Base-by-base conservation (phyloP, 2,888 invertebrate genomes). In the Biston stratarius region DNA sequence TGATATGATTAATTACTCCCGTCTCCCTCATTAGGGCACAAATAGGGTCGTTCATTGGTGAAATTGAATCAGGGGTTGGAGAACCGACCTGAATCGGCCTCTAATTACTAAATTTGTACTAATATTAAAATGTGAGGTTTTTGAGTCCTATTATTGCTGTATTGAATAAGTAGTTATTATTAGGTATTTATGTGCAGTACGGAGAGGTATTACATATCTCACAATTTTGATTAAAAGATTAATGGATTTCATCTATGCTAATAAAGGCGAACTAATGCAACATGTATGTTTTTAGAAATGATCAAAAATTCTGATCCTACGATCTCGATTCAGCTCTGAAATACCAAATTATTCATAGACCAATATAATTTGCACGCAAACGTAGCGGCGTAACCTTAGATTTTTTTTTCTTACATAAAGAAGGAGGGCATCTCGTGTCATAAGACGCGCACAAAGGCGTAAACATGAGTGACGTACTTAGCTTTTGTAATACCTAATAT, bases 1-100 rank as follows among this genome's bases (percentile, higher is more conserved):
- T 90, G 89, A 91, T 93, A 92, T 94, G 94, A 94, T 94, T 94
- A 94, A 94, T 94, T 91, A 91, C 90, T 81, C 78, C 84, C 87
- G 90, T 84, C 86, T 84, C 90, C 87, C 93, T 93, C 93, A 94
- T 93, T 94, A 94, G 89, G 84, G 91, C 77, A 82, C 84, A 89
- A 93, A 92, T 91, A 88, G 89, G 88, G 85, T 84, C 89, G 84
- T 85, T 93, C 91, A 88, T 78, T 89, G 91, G 91, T 91, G 85
- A 92, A 94, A 94, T 94, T 92, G 87, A 91, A 92, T 91, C 88
- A 90, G 84, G 80, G 82, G 83, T 74, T 77, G 79, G 80, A 79
- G 83, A 80, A 76, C 83, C 82, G 80, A 81, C 83, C 83, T 87
- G 87, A 85, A 91, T 89, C 83, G 81, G 76, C 83, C 84, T 90